Evolutionary conservation across 92 coral and sea anemone species (phyloP), one percentile per base, ranked within the genome.

Genomic region (Porites rus): DNA sequence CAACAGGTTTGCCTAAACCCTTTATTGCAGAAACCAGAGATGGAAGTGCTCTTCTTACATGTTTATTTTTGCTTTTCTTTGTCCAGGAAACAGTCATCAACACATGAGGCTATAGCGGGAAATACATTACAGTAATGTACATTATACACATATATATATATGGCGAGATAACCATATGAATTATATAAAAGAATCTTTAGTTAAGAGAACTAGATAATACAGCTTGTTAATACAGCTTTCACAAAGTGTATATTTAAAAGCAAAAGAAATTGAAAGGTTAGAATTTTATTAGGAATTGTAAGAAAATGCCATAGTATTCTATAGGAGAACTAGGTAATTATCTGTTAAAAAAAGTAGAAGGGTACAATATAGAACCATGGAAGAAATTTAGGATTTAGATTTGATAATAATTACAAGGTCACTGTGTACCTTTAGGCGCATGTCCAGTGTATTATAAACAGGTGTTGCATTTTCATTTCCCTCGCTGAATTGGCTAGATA

Each of bases 1-100:
- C 46, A 38, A 38, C 5, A 38, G 5, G 46, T 38, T 38, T 38
- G 46, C 46, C 46, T 38, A 4, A 38, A 38, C 46, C 46, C 5
- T 38, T 38, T 38, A 38, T 38, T 38, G 46, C 46, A 3, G 6
- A 38, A 38, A 38, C 46, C 46, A 4, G 46, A 38, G 46, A 38
- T 38, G 46, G 46, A 7, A 19, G 24, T 18, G 19, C 10, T 67
- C 10, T 13, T 0, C 6, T 18, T 8, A 10, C 72, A 11, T 20
- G 21, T 7, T 16, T 18, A 7, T 60, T 43, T 63, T 14, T 28
- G 38, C 6, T 70, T 18, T 58, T 31, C 1, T 69, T 63, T 83
- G 22, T 62, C 2, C 73, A 83, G 87, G 87, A 83, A 62, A 83
- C 87, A 63, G 28, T 83, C 3, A 83, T 83, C 21, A 65, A 83